These are phyloP conservation scores for Valencia hispanica DNA, from an alignment of 2,797 vertebrate species.

Conservation along the genomic window DNA sequence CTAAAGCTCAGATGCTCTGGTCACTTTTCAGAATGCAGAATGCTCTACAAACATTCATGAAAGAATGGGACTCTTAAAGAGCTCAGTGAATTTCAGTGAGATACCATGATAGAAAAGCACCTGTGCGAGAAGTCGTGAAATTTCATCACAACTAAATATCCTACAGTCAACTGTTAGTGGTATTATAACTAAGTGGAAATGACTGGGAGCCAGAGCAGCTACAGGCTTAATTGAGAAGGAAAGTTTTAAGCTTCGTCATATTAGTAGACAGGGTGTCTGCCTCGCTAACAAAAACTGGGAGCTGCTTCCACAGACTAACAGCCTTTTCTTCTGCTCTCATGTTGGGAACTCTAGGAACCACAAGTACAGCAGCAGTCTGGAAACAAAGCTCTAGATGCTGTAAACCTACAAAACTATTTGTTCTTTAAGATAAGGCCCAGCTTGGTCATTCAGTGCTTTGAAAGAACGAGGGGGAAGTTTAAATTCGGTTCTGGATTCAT, in stretches of 20 bases:
- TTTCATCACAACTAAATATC: neutral
- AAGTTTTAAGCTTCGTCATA: neutral
- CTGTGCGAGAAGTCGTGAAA: neutral
- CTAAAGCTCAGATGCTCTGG: too few relatives aligned
- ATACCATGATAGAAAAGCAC: neutral
- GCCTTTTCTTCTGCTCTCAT: neutral
- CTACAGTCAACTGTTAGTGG: neutral
- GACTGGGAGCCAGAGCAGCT: too few relatives aligned
- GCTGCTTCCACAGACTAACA: neutral
- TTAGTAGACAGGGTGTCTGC: neutral
- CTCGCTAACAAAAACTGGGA: neutral
- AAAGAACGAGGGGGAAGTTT: neutral
- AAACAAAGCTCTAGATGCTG: neutral
- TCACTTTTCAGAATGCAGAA: too few relatives aligned
- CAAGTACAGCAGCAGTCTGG: neutral
- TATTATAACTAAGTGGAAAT: neutral
- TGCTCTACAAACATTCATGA: too few relatives aligned
- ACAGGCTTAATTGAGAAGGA: too few relatives aligned
- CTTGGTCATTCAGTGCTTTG: neutral
- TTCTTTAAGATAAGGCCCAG: too few relatives aligned
- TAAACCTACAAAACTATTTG: neutral
- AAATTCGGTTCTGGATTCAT: neutral
- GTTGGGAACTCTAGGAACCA: neutral
- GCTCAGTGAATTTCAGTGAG: neutral
- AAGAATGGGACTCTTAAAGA: neutral